Evolutionary conservation across 2,113 vertebrate species (phyloP).

Genomic region (Chroicocephalus ridibundus): DNA sequence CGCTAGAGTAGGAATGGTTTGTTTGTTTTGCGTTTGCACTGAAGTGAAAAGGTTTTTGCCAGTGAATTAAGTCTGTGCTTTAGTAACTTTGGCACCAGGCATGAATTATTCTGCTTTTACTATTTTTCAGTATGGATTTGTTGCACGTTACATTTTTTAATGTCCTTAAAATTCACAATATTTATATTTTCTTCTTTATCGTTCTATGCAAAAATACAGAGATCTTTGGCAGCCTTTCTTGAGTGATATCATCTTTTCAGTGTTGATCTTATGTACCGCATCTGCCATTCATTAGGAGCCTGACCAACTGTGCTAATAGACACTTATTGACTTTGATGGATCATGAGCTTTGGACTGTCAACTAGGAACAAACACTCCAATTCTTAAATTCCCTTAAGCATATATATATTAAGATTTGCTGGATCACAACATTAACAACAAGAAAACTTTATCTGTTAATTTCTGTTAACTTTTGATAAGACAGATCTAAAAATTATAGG

Average conservation of each 20-base stretch:
- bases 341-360: neutral
- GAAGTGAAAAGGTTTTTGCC: neutral
- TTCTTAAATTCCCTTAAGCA: neutral
- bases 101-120: neutral
- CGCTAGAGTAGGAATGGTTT: neutral
- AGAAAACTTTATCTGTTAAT: neutral
- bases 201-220: neutral
- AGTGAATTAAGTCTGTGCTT: neutral
- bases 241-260: neutral
- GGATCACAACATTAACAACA: neutral
- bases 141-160: neutral
- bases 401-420: neutral
- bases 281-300: conserved; percentile 7
- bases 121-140: neutral
- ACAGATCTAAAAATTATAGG: neutral
- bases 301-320: neutral
- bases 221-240: neutral
- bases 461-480: neutral
- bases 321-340: neutral
- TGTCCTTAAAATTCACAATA: neutral
- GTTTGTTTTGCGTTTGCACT: neutral
- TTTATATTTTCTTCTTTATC: neutral
- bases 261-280: neutral
- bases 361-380: neutral
- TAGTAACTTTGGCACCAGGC: neutral